Evolutionary conservation across 2,888 invertebrate species (phyloP).

Genomic region (Drosophila putrida): DNA sequence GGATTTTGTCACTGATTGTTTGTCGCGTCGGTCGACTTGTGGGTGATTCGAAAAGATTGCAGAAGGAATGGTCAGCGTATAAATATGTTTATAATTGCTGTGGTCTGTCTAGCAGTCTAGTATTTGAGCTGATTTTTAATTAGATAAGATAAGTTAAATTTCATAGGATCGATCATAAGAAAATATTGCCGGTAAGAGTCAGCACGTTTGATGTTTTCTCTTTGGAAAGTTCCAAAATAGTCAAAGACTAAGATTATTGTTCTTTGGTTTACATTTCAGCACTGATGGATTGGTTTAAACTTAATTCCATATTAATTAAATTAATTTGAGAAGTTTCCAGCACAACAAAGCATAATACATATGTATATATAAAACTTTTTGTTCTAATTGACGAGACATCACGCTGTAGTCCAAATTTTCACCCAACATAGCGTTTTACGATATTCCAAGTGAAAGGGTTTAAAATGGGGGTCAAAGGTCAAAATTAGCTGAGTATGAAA

Average conservation of each 20-base stretch:
- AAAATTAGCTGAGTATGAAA: no score
- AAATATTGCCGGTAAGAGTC: neutral
- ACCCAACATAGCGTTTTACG: no score
- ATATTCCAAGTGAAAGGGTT: no score
- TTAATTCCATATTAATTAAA: neutral
- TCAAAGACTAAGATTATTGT: neutral
- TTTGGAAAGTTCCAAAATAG: conserved; percentile 1
- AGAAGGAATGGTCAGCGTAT: conserved; percentile 1
- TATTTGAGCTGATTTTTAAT: conserved; percentile 13
- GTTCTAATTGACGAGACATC: no score
- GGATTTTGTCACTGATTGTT: conserved; percentile 50
- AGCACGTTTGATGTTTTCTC: neutral
- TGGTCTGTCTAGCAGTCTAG: neutral
- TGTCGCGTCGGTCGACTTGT: conserved; percentile 43
- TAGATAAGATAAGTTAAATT: conserved; percentile 8
- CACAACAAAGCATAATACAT: neutral
- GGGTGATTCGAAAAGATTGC: conserved; percentile 33
- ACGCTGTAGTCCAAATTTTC: no score
- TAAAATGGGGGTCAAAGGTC: no score
- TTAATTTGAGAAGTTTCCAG: neutral
- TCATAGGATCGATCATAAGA: conserved; percentile 5
- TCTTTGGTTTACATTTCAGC: neutral
- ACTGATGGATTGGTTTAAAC: neutral
- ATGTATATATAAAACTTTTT: no score
- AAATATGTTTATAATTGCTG: conserved; percentile 6